Conservation (phyloP, 2,113 vertebrate species). For the Fregata magnificens region DNA sequence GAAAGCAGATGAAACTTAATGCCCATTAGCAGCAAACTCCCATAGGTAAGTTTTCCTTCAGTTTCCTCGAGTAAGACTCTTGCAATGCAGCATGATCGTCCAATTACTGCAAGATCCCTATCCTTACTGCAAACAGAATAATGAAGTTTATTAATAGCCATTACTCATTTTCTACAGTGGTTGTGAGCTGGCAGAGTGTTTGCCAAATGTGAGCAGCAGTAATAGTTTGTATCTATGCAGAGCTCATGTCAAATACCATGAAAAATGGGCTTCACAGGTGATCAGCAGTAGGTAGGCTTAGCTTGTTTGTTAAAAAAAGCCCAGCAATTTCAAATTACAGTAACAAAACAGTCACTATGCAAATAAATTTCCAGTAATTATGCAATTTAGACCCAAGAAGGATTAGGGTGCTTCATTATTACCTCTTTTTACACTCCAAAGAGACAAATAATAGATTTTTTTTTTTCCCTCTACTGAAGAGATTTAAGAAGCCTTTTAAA, state of each 20-base stretch:
- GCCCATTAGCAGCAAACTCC: background rate
- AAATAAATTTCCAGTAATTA: constrained; percentile 18
- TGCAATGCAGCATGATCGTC: background rate
- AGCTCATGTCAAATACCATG: background rate
- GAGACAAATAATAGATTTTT: background rate
- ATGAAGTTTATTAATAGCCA: constrained; percentile 28
- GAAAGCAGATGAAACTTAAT: background rate
- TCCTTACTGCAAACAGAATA: background rate
- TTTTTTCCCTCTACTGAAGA: background rate
- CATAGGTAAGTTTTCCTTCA: background rate
- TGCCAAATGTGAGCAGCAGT: background rate
- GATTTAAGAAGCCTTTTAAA: constrained; percentile 15
- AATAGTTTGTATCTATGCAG: background rate
- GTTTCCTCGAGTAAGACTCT: background rate
- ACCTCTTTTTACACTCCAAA: background rate
- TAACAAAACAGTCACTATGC: background rate
- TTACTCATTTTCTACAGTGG: constrained; percentile 6
- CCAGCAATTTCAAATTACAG: background rate
- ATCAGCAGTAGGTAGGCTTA: background rate
- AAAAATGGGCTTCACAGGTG: background rate
- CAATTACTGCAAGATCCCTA: background rate
- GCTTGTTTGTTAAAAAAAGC: background rate
- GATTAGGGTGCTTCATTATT: background rate
- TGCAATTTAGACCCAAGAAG: background rate
- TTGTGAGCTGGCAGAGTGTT: background rate